Conservation (phyloP, 2,797 vertebrate species). For the Tarsius wallacei region DNA sequence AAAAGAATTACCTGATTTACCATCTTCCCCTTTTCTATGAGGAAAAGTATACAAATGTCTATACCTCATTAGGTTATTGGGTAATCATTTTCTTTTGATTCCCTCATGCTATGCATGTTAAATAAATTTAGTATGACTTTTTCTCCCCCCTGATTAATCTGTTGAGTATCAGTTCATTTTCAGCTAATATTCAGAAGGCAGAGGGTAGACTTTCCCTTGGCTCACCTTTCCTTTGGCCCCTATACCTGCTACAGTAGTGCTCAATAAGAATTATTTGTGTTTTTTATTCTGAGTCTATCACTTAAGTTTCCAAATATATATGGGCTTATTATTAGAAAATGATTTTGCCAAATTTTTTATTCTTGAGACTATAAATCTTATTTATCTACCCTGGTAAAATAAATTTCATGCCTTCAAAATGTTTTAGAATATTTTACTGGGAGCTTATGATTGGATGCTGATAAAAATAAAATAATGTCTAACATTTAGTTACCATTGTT, state of each 20-base stretch:
- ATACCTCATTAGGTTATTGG: neutral
- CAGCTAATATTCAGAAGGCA: neutral
- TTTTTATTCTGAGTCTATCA: neutral
- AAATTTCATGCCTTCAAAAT: conserved; percentile 21
- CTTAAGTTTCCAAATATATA: conserved; percentile 25
- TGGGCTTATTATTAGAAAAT: neutral
- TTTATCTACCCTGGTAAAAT: neutral
- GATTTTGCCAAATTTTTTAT: neutral
- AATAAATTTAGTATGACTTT: neutral
- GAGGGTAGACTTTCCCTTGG: neutral
- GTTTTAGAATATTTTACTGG: neutral
- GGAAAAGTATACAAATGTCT: neutral
- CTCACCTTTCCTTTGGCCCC: neutral
- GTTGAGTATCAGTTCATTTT: neutral
- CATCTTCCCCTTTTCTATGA: neutral
- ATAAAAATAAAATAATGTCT: conserved; percentile 41
- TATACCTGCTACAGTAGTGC: neutral
- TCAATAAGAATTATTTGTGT: neutral
- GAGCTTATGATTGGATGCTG: neutral
- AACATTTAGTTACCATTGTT: neutral
- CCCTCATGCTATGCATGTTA: neutral
- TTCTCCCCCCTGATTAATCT: neutral
- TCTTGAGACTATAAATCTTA: neutral
- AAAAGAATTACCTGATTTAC: neutral
- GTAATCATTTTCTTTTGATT: neutral